phyloP scores from a whole-genome alignment of 2,888 invertebrate genomes.

The Malthinus seriepunctatus region DNA sequence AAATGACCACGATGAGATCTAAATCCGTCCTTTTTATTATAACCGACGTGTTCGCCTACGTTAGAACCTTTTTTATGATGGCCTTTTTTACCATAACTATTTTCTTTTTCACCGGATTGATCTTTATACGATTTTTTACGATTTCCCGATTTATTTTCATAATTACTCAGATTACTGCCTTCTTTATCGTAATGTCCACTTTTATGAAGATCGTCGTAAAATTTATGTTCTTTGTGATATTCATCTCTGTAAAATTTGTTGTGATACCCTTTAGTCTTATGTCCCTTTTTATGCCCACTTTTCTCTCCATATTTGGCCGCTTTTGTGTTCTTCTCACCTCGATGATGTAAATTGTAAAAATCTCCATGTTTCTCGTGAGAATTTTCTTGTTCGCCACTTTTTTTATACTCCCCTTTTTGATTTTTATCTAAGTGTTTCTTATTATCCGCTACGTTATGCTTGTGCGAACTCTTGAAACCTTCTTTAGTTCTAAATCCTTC shows the following conservation, averaged over 20 bases:
- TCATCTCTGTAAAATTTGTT: constrained; percentile 80
- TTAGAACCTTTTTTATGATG: constrained; percentile 67
- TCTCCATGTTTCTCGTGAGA: constrained; percentile 67
- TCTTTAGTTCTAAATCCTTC: constrained; percentile 5
- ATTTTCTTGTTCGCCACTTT: constrained; percentile 66
- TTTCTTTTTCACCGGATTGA: constrained; percentile 64
- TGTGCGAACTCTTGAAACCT: constrained; percentile 25
- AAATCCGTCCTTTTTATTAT: constrained; percentile 65
- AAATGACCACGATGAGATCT: constrained; percentile 66
- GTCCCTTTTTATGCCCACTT: constrained; percentile 76
- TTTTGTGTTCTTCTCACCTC: constrained; percentile 68
- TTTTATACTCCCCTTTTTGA: constrained; percentile 63
- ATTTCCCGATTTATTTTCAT: constrained; percentile 64
- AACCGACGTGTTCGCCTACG: constrained; percentile 67
- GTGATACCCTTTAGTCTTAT: constrained; percentile 78
- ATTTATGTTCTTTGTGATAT: constrained; percentile 77
- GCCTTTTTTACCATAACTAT: constrained; percentile 68
- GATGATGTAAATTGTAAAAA: constrained; percentile 68
- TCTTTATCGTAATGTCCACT: constrained; percentile 71
- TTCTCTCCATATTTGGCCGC: constrained; percentile 73
- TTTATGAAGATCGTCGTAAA: constrained; percentile 75
- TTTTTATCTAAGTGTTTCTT: constrained; percentile 56
- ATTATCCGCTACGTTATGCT: constrained; percentile 44
- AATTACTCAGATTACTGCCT: constrained; percentile 68
- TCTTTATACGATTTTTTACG: constrained; percentile 69